Percentiles rank a stretch among this genome's conserved stretches.
Conservation (phyloP, 2,797 vertebrate species). For the Scolopax rusticola region DNA sequence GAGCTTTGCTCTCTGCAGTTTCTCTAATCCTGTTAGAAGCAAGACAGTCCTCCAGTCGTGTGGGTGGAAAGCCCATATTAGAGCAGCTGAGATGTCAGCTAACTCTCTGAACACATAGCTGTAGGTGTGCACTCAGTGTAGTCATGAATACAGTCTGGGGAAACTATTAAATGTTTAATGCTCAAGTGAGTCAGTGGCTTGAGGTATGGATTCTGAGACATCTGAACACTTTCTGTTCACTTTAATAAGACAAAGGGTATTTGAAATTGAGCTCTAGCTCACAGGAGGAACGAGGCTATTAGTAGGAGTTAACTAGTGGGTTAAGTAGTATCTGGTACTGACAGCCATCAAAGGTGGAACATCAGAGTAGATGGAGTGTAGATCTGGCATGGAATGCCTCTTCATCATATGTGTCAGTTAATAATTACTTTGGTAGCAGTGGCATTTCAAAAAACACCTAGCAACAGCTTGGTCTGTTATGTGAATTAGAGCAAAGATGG, state of each 20-base stretch:
- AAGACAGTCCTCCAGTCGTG: not conserved
- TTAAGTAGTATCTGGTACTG: not conserved
- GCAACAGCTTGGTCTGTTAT: not conserved
- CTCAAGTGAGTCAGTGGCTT: not conserved
- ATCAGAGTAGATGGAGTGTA: not conserved
- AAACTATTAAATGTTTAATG: not conserved
- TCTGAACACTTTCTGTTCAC: not conserved
- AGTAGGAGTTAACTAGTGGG: not conserved
- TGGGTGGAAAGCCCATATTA: not conserved
- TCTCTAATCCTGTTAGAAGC: not conserved
- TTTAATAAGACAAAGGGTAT: not conserved
- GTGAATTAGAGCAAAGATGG: not conserved
- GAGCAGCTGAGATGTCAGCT: not conserved
- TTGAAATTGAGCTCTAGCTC: not conserved
- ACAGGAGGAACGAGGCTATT: not conserved
- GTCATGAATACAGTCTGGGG: not conserved
- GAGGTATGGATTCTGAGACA: not conserved
- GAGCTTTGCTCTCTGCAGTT: not conserved
- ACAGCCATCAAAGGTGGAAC: not conserved
- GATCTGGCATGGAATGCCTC: not conserved
- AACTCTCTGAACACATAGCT: not conserved
- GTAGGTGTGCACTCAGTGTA: not conserved
- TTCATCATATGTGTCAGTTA: not conserved
- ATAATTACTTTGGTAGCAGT: not conserved
- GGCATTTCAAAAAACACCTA: not conserved